These are phyloP conservation scores for Ctenodactylus gundi DNA, from an alignment of 2,113 vertebrate species.

Conservation along the genomic window DNA sequence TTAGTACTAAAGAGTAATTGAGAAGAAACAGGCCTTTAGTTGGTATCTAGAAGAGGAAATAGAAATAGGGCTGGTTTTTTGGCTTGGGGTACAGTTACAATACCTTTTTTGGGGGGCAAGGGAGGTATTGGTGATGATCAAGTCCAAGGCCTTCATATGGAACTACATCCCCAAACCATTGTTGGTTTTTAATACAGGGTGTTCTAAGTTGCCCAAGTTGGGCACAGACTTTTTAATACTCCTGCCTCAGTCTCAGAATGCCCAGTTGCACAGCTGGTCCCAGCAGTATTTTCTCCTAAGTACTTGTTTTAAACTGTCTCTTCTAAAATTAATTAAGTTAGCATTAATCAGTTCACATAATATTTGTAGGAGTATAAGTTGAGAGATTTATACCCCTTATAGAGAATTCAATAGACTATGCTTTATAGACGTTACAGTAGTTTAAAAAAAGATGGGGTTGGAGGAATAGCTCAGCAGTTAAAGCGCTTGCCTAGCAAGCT, in stretches of 20 bases:
- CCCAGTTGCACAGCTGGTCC: no score
- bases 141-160: no score
- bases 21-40: background rate
- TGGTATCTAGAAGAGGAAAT: background rate
- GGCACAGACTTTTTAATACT: no score
- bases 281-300: background rate
- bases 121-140: no score
- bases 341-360: background rate
- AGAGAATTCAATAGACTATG: background rate
- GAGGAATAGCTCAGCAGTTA: no score
- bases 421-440: background rate
- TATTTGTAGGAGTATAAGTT: background rate
- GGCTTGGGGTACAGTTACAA: background rate
- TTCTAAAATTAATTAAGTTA: constrained; percentile 30
- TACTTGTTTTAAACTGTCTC: constrained; percentile 4
- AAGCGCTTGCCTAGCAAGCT: no score
- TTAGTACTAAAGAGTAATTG: background rate
- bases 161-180: no score
- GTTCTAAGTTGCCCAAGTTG: no score
- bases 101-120: no score
- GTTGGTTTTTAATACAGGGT: no score
- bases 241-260: no score
- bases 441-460: no score
- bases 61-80: background rate
- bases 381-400: background rate